Conservation (phyloP, 2,797 vertebrate genomes). For the Phaenicophaeus curvirostris region DNA sequence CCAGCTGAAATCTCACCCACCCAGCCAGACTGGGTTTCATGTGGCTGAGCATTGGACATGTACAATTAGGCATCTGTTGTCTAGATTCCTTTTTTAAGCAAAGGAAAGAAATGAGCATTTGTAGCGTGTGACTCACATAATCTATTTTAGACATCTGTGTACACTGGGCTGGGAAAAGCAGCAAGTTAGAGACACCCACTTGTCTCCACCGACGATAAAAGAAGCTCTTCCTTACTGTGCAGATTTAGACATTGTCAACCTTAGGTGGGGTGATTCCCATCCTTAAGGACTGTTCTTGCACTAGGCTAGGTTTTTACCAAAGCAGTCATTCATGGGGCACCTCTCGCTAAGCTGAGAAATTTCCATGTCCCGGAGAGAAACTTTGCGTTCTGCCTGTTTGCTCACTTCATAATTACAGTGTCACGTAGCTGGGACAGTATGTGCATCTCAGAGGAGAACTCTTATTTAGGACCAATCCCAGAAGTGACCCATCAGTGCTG, state of each 20-base stretch:
- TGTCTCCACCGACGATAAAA: neutral
- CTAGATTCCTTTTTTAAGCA: conserved; percentile 25
- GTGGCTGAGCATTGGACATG: neutral
- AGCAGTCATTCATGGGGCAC: neutral
- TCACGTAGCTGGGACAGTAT: neutral
- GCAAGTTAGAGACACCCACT: neutral
- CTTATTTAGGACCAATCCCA: neutral
- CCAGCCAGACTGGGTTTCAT: neutral
- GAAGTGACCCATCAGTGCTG: neutral
- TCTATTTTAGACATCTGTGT: conserved; percentile 58
- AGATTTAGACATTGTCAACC: neutral
- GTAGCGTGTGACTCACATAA: conserved; percentile 32
- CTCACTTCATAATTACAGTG: neutral
- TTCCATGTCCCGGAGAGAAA: neutral
- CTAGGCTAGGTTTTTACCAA: neutral
- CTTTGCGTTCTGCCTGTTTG: neutral
- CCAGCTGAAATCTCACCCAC: conserved; percentile 6
- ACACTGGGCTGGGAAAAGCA: conserved; percentile 15
- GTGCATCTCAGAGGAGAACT: neutral
- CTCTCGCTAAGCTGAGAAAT: neutral
- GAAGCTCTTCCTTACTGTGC: neutral
- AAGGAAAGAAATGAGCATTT: neutral
- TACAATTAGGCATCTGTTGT: conserved; percentile 51
- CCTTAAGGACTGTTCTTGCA: neutral
- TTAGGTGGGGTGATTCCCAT: neutral